Percentiles rank a stretch among this genome's conserved stretches.
Conservation (phyloP, 1,140 invertebrate species). For the Drosophila nigromelanica region DNA sequence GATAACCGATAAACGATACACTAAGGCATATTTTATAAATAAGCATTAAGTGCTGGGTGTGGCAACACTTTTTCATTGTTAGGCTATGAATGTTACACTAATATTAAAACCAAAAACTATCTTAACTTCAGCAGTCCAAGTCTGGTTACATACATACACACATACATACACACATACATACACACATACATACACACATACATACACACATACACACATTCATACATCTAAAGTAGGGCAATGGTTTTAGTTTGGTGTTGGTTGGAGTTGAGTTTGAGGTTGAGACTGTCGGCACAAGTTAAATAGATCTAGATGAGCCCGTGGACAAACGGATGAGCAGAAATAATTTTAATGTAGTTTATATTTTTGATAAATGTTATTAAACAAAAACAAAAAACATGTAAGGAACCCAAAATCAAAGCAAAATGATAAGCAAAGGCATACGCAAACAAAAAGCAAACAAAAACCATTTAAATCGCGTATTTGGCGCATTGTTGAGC, state of each 20-base stretch:
- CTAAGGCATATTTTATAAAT: conserved; percentile 49
- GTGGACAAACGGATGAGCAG: not conserved
- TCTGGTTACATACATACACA: conserved; percentile 25
- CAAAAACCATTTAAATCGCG: conserved; percentile 23
- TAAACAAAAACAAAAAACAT: conserved; percentile 58
- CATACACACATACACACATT: not conserved
- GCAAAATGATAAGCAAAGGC: conserved; percentile 41
- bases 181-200: not conserved
- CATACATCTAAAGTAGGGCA: conserved; percentile 1
- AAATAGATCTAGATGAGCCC: conserved; percentile 44
- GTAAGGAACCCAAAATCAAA: conserved; percentile 40
- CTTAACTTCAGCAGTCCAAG: conserved; percentile 46
- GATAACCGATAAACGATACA: conserved; percentile 22
- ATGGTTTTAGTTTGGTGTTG: conserved; percentile 28
- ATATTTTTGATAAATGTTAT: conserved; percentile 84
- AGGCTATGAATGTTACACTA: conserved; percentile 71
- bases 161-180: not conserved
- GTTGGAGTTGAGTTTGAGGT: conserved; percentile 28
- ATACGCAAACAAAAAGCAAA: conserved; percentile 37
- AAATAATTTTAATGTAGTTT: conserved; percentile 78
- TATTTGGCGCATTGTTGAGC: conserved; percentile 66
- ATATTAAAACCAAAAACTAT: conserved; percentile 57
- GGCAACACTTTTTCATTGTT: conserved; percentile 69
- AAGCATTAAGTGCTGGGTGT: conserved; percentile 50
- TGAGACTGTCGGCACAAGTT: conserved; percentile 68